These are phyloP conservation scores for Nautilus pompilius DNA, from an alignment of 1,140 invertebrate genomes.

Conservation along the genomic window DNA sequence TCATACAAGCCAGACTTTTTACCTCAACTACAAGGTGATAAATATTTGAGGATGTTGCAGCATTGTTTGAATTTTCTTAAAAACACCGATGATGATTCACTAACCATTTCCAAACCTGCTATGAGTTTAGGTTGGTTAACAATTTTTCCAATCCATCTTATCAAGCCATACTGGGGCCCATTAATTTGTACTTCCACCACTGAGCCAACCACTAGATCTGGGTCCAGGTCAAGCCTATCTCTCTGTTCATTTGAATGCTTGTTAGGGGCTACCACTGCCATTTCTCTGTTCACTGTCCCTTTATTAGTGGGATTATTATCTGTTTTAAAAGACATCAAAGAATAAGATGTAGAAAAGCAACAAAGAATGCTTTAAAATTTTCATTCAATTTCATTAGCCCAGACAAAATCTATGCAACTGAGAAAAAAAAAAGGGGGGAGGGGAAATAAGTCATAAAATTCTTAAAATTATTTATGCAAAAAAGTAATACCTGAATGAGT, in stretches of 20 bases:
- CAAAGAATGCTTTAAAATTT: too few relatives aligned
- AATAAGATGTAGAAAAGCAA: too few relatives aligned
- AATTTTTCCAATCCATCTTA: slow-evolving; percentile 79
- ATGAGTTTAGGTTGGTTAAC: slow-evolving; percentile 58
- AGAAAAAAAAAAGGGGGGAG: too few relatives aligned
- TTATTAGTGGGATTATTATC: not conserved
- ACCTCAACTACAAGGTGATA: not conserved
- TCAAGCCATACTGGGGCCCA: slow-evolving; percentile 66
- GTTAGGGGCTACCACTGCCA: not conserved
- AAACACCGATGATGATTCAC: not conserved
- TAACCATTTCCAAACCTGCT: slow-evolving; percentile 70
- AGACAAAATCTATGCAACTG: too few relatives aligned
- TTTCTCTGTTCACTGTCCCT: not conserved
- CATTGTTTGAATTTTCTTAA: not conserved
- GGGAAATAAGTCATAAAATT: too few relatives aligned
- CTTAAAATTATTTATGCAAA: too few relatives aligned
- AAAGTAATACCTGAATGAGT: too few relatives aligned
- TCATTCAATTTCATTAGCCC: too few relatives aligned
- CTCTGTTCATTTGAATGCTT: slow-evolving; percentile 1
- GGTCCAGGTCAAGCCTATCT: slow-evolving; percentile 17
- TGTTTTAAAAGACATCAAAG: too few relatives aligned
- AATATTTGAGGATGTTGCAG: not conserved
- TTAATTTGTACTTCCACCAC: slow-evolving; percentile 55
- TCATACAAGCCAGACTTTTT: not conserved
- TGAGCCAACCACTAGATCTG: slow-evolving; percentile 55